Base-by-base conservation (phyloP, 2,888 invertebrate species). In the Parelbella ahira region DNA sequence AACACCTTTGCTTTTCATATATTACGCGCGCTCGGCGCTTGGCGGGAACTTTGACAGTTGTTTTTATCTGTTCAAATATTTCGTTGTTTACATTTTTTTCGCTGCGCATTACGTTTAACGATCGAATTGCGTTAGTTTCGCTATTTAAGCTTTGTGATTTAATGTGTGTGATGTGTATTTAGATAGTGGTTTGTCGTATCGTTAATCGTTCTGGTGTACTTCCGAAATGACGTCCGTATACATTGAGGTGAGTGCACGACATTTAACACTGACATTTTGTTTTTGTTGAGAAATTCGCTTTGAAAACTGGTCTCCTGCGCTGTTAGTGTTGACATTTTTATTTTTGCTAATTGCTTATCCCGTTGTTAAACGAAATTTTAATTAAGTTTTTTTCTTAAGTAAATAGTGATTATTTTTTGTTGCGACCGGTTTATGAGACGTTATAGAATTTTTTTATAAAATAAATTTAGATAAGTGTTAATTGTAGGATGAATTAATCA, bases 181-280 rank as follows among this genome's bases (percentile, higher is more conserved):
- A 70, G 68, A 68, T 70, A 62, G 75, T 76, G 72, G 60, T 63
- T 60, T 60, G 53, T 73, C 68, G 54, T 58, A 61, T 70, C 68
- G 70, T 61, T 71, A 68, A 73, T 71, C 65, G 62, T 29, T 38
- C 23, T 25, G 45, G 47, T 51, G 58, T 65, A 66, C 53, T 67
- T 46, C 54, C 58, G 57, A 75, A 58, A 87, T 86, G 86, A 83
- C 80, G 68, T 81, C 86, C 59, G 53, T 84, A 48, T 86, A 82
- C 67, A 61, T 70, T 58, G 86, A 87, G 86, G 86, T 86, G 74
- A 86, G 86, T 80, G 82, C 65, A 67, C 77, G 81, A 74, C 76
- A 78, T 83, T 81, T 80, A 57, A 53, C 53, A 56, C 60, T 80
- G 81, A 53, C 76, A 80, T 81, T 82, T 76, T 49, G 68, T 80